phyloP scores from a whole-genome alignment of 2,113 vertebrate genomes.

The Propithecus coquereli region DNA sequence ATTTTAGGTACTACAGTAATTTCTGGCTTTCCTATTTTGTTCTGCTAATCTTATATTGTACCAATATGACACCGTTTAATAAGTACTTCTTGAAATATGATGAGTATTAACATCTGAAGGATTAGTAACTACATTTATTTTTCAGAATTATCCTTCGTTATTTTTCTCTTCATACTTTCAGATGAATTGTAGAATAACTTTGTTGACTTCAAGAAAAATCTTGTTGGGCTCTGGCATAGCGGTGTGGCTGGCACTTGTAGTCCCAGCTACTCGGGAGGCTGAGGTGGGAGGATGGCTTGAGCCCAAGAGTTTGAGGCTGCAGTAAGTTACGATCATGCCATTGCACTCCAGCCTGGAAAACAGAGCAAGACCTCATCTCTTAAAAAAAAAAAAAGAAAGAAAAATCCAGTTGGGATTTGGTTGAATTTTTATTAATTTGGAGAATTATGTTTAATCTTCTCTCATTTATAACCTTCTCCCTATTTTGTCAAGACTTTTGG shows the following conservation, averaged over 20 bases:
- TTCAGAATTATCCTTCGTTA: not conserved
- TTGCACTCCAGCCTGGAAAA: no score
- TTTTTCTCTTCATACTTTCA: not conserved
- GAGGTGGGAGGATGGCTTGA: no score
- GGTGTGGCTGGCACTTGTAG: no score
- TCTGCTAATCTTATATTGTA: not conserved
- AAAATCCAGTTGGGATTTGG: not conserved
- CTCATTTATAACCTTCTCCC: not conserved
- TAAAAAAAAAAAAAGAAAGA: not conserved
- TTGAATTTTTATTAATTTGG: not conserved
- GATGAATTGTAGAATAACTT: not conserved
- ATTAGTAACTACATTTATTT: not conserved
- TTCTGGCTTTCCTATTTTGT: not conserved
- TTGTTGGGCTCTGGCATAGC: no score
- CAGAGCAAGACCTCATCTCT: no score
- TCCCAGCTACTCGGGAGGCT: no score
- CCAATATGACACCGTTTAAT: not conserved
- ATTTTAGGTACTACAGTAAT: not conserved
- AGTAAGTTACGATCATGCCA: no score
- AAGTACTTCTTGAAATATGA: not conserved
- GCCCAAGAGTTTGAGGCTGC: no score
- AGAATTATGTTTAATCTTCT: not conserved
- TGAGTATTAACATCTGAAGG: not conserved
- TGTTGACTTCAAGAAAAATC: not conserved
- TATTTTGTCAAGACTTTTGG: not conserved